Percentiles rank a stretch among this genome's conserved stretches.
Evolutionary conservation across 2,113 vertebrate species (phyloP).

Genomic region (Penelope pileata): DNA sequence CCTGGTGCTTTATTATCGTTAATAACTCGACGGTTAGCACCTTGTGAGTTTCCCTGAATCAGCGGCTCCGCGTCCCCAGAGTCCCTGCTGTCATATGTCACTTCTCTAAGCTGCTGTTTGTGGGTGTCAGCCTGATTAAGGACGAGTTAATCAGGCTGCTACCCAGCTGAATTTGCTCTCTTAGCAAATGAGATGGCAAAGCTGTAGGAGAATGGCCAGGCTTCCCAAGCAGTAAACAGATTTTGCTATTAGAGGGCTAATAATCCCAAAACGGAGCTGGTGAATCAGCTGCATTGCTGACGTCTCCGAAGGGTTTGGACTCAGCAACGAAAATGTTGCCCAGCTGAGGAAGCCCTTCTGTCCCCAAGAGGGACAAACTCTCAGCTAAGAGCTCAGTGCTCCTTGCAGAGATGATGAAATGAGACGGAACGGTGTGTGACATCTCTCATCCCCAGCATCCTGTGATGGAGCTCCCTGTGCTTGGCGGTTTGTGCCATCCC

Average conservation of each 20-base stretch:
- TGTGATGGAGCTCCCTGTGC: neutral
- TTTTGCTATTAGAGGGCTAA: neutral
- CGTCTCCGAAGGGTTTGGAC: neutral
- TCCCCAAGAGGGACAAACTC: neutral
- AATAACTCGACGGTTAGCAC: neutral
- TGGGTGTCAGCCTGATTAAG: constrained; percentile 3
- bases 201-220: neutral
- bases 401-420: neutral
- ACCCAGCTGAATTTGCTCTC: neutral
- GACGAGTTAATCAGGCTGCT: neutral
- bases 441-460: neutral
- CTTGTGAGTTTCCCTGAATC: neutral
- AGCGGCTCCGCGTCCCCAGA: neutral
- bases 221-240: fast-evolving
- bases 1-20: neutral
- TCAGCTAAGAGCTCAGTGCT: neutral
- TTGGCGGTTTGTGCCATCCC: neutral
- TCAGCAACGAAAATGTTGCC: neutral
- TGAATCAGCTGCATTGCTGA: fast-evolving
- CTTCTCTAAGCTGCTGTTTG: neutral
- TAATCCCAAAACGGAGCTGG: neutral
- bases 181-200: neutral
- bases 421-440: neutral
- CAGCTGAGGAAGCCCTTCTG: neutral
- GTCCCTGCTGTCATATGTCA: constrained; percentile 2